Percentiles rank a stretch among this genome's conserved stretches.
Evolutionary conservation across 2,797 vertebrate genomes (phyloP).

Genomic region (Crenuchus spilurus): DNA sequence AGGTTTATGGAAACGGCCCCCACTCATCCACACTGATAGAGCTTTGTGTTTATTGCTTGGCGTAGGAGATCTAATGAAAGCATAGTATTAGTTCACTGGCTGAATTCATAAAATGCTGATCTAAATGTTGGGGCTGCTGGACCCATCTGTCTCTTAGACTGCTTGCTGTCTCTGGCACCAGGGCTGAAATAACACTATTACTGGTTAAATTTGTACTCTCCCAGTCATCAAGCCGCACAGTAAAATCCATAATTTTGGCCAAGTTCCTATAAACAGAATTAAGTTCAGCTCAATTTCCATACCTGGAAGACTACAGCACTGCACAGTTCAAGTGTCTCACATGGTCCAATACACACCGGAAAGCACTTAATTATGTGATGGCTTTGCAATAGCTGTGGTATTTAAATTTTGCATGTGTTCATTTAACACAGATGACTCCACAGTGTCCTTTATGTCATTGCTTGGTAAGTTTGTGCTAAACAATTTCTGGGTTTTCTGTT

Average conservation of each 20-base stretch:
- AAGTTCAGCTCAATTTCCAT: background rate
- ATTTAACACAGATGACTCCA: background rate
- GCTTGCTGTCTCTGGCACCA: slow-evolving; percentile 22
- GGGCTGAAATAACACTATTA: slow-evolving; percentile 31
- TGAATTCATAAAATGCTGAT: slow-evolving; percentile 53
- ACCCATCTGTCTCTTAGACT: slow-evolving; percentile 42
- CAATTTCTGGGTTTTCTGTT: too few relatives aligned
- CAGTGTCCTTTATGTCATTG: background rate
- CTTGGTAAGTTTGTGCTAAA: background rate
- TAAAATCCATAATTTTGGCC: background rate
- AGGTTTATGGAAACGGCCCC: slow-evolving; percentile 21
- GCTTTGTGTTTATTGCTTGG: slow-evolving; percentile 50
- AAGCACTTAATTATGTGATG: background rate
- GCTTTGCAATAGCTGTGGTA: background rate
- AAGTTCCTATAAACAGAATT: background rate
- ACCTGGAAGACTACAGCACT: background rate
- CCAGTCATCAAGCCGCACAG: background rate
- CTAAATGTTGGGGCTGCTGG: slow-evolving; percentile 25
- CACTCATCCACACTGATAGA: slow-evolving; percentile 18
- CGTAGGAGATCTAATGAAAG: slow-evolving; percentile 50
- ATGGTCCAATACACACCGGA: background rate
- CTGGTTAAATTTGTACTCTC: slow-evolving; percentile 23
- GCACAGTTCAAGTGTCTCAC: background rate
- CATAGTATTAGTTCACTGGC: slow-evolving; percentile 11
- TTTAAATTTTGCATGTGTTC: background rate